These are phyloP conservation scores for Orientallactaga bullata DNA, from an alignment of 2,113 vertebrate species.

Conservation along the genomic window DNA sequence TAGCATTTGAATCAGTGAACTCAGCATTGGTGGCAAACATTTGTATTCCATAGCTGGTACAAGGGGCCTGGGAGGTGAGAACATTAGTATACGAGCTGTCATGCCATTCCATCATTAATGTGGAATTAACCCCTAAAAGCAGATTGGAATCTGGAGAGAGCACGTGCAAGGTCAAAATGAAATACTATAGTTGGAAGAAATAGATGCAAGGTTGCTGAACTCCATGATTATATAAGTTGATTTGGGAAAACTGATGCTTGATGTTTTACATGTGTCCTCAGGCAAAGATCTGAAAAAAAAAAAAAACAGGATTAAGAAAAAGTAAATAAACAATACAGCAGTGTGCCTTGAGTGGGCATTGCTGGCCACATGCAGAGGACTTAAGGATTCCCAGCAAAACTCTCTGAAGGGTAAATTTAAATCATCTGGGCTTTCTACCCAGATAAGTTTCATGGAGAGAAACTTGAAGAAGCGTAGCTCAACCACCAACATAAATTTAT, in stretches of 20 bases:
- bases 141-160: conserved; percentile 25
- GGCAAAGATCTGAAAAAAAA: not conserved
- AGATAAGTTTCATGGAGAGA: conserved; percentile 47
- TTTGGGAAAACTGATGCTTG: not conserved
- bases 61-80: not conserved
- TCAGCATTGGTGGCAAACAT: conserved; percentile 15
- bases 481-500: not conserved
- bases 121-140: conserved; percentile 1
- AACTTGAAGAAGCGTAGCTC: not conserved
- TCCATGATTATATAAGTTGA: not conserved
- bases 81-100: not conserved
- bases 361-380: not conserved
- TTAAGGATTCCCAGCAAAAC: not conserved
- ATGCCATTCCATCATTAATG: not conserved
- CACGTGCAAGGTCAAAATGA: not conserved
- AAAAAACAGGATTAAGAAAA: not conserved
- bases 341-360: not conserved
- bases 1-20: not conserved
- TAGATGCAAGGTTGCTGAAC: not conserved
- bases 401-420: conserved; percentile 1
- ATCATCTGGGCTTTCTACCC: not conserved
- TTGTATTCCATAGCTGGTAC: not conserved
- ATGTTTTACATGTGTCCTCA: not conserved
- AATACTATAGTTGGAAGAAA: conserved; percentile 6
- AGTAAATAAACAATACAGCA: not conserved